A percentile compares a stretch with the other conserved stretches of the same genome.
Evolutionary conservation across 1,140 invertebrate species (phyloP).

Genomic region (Stegodyphus mimosarum): DNA sequence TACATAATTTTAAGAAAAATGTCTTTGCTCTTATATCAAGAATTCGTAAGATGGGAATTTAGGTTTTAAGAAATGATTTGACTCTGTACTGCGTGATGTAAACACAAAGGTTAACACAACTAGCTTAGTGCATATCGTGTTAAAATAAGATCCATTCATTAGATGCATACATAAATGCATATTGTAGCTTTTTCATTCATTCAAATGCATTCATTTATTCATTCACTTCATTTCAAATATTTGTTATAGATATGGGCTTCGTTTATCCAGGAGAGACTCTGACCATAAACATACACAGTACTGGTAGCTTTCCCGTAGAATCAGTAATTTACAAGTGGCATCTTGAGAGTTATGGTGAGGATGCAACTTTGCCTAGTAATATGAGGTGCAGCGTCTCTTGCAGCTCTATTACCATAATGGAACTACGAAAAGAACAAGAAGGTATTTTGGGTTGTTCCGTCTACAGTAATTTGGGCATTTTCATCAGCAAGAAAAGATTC

Average conservation of each 20-base stretch:
- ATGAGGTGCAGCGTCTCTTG: not conserved
- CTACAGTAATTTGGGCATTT: not conserved
- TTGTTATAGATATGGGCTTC: constrained; percentile 2
- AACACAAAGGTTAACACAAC: too few relatives aligned
- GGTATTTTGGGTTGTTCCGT: not conserved
- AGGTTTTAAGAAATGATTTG: too few relatives aligned
- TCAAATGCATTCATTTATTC: too few relatives aligned
- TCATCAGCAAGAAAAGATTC: not conserved
- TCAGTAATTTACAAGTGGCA: not conserved
- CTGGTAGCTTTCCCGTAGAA: not conserved
- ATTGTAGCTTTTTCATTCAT: too few relatives aligned
- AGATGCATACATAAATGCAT: too few relatives aligned
- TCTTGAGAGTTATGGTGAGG: not conserved
- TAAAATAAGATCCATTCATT: too few relatives aligned
- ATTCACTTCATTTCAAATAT: not conserved
- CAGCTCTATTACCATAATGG: not conserved
- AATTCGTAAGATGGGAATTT: too few relatives aligned
- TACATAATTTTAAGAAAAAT: too few relatives aligned
- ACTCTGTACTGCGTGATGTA: too few relatives aligned
- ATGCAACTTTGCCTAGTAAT: not conserved
- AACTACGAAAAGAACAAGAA: not conserved
- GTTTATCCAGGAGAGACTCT: not conserved
- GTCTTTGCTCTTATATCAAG: too few relatives aligned
- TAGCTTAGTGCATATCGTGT: too few relatives aligned
- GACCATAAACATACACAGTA: not conserved